These are phyloP conservation scores for Lobophora halterata DNA, from an alignment of 2,888 invertebrate genomes.

Conservation along the genomic window DNA sequence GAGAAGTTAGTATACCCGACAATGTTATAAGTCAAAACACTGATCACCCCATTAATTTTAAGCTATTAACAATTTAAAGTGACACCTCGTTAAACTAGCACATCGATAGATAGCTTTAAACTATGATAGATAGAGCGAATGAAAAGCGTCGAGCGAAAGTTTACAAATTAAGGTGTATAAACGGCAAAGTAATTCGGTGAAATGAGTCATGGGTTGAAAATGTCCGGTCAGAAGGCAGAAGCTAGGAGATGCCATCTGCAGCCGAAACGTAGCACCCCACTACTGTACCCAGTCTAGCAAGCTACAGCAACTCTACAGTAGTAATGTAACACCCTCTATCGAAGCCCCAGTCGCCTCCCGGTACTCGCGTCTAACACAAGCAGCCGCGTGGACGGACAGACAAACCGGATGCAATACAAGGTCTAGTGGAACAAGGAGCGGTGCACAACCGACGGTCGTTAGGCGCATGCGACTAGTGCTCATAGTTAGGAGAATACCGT, in stretches of 20 bases:
- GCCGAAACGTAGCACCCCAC: conserved; percentile 30
- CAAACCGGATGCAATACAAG: conserved; percentile 46
- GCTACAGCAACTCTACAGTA: conserved; percentile 29
- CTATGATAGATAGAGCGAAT: conserved; percentile 49
- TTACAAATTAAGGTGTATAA: conserved; percentile 32
- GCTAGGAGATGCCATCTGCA: conserved; percentile 30
- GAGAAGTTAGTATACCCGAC: conserved; percentile 13
- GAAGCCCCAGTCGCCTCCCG: conserved; percentile 27
- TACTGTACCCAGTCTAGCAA: conserved; percentile 22
- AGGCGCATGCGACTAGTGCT: conserved; percentile 68
- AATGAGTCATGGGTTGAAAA: conserved; percentile 41
- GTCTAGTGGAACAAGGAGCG: conserved; percentile 40
- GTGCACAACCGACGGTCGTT: conserved; percentile 38
- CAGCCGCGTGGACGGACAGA: conserved; percentile 62
- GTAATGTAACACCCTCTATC: conserved; percentile 28
- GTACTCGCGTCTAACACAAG: conserved; percentile 35
- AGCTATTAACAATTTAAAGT: conserved; percentile 21
- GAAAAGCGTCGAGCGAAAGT: conserved; percentile 46
- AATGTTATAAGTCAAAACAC: conserved; percentile 42
- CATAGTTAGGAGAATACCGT: conserved; percentile 62
- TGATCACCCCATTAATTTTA: conserved; percentile 38
- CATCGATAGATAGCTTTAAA: conserved; percentile 50
- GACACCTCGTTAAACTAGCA: conserved; percentile 42
- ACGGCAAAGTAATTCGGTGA: conserved; percentile 41
- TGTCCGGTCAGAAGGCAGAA: conserved; percentile 34